Evolutionary conservation across 2,113 vertebrate genomes (phyloP).

Genomic region (Vicugna pacos): DNA sequence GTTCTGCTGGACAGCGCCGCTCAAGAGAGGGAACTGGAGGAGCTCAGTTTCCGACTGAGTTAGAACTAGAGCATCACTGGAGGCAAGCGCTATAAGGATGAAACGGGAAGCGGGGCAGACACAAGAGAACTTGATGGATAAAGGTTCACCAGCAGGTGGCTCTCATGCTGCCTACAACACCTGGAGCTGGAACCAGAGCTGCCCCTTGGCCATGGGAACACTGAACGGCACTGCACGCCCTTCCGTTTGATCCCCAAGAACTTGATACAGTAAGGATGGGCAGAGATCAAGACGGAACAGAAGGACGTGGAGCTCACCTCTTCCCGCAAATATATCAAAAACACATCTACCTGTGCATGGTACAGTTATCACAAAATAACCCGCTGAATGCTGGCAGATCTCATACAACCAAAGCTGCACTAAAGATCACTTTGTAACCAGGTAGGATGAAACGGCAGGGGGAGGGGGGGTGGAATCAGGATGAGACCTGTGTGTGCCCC

Average conservation of each 20-base stretch:
- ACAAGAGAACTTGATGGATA: neutral
- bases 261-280: neutral
- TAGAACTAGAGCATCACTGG: neutral
- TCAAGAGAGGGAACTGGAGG: too few species aligned
- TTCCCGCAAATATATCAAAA: neutral
- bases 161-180: neutral
- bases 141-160: slow-evolving; percentile 28
- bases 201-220: neutral
- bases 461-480: too few species aligned
- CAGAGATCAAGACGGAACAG: neutral
- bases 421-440: too few species aligned
- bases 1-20: neutral
- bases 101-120: neutral
- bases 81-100: too few species aligned
- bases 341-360: neutral
- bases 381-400: neutral
- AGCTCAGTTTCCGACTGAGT: neutral
- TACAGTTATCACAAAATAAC: neutral
- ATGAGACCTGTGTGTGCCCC: too few species aligned
- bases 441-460: too few species aligned
- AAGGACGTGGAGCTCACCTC: neutral
- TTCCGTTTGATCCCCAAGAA: neutral
- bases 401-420: neutral
- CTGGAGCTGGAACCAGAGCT: neutral
- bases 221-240: neutral